Conservation (phyloP, 2,113 vertebrate genomes). For the Callionymus lyra region DNA sequence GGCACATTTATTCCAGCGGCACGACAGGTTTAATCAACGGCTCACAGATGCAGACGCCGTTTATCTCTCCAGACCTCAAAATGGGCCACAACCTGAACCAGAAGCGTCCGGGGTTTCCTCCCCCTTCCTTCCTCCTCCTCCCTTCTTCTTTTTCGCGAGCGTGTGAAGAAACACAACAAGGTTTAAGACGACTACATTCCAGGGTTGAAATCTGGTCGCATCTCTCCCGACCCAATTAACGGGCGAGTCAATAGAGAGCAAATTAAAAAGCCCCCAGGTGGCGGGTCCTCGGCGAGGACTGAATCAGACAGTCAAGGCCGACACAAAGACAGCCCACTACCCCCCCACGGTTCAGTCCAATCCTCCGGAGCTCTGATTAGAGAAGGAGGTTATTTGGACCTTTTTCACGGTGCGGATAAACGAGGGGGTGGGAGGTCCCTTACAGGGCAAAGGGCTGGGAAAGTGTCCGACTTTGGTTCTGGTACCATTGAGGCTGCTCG, state of each 20-base stretch:
- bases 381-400: slow-evolving; percentile 52
- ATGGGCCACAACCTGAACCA: slow-evolving; percentile 9
- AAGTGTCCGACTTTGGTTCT: slow-evolving; percentile 43
- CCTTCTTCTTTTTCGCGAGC: slow-evolving; percentile 41
- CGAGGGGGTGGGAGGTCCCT: slow-evolving; percentile 51
- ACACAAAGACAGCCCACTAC: slow-evolving; percentile 52
- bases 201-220: slow-evolving; percentile 57
- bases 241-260: slow-evolving; percentile 66
- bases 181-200: slow-evolving; percentile 58
- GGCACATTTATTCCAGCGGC: slow-evolving; percentile 2
- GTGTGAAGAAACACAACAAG: slow-evolving; percentile 54
- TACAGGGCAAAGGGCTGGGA: slow-evolving; percentile 55
- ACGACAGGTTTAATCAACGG: background rate
- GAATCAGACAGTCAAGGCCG: slow-evolving; percentile 55
- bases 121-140: slow-evolving; percentile 24
- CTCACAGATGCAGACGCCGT: background rate
- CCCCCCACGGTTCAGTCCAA: slow-evolving; percentile 16
- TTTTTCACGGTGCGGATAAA: slow-evolving; percentile 44
- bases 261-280: slow-evolving; percentile 68
- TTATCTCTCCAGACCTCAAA: slow-evolving; percentile 13
- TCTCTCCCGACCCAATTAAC: slow-evolving; percentile 69
- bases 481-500: slow-evolving; percentile 52
- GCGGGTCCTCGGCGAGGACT: slow-evolving; percentile 45
- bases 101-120: slow-evolving; percentile 12
- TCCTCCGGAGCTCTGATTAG: slow-evolving; percentile 56